Evolutionary conservation across 2,113 vertebrate species (phyloP).

Genomic region (Mobula birostris): DNA sequence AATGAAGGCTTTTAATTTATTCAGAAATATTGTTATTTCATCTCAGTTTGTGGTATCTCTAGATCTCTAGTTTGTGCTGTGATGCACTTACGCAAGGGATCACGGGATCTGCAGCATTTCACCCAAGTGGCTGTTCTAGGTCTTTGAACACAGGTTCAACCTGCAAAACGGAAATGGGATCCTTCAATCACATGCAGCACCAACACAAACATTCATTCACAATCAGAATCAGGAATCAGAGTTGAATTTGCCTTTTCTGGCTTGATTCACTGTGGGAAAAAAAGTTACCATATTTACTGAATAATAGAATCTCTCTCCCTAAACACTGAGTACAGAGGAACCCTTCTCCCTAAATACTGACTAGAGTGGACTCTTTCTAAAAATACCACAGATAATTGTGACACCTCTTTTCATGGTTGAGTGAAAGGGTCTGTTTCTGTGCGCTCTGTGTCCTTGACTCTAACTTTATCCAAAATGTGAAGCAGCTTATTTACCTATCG

Average conservation of each 20-base stretch:
- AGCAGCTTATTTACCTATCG: background rate
- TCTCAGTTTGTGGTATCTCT: background rate
- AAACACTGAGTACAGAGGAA: background rate
- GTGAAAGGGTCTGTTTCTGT: no score
- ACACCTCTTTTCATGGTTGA: no score
- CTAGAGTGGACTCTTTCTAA: background rate
- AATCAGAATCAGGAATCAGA: background rate
- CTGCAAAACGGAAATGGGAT: background rate
- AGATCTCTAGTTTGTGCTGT: background rate
- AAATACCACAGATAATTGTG: background rate
- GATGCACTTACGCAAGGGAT: background rate
- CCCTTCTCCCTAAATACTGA: background rate
- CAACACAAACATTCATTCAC: background rate
- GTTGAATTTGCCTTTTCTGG: background rate
- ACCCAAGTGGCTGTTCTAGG: background rate
- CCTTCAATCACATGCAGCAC: background rate
- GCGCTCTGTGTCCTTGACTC: no score
- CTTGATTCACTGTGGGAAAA: background rate
- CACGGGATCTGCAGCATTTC: background rate
- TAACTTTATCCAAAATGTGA: background rate
- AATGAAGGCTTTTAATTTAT: background rate
- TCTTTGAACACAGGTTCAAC: background rate
- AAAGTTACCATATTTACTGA: no score
- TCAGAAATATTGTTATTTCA: background rate
- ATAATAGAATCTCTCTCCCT: background rate